Conservation (phyloP, 2,888 invertebrate genomes). For the Dasypogon diadema region DNA sequence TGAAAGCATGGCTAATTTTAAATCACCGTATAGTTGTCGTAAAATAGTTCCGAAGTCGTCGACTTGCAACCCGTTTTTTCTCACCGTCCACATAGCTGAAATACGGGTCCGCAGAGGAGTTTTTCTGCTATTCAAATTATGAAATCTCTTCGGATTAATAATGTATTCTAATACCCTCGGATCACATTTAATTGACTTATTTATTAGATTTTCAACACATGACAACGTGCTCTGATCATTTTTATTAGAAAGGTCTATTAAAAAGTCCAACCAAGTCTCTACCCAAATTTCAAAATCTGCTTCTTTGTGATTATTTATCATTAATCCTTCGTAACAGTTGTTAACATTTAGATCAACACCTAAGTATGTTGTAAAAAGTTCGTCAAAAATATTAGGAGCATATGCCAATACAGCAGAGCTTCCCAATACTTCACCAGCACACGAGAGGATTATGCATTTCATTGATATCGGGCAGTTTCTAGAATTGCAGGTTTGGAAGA, state of each 20-base stretch:
- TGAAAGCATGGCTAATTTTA: slow-evolving; percentile 72
- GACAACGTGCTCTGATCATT: slow-evolving; percentile 59
- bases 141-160: slow-evolving; percentile 51
- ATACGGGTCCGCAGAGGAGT: slow-evolving; percentile 64
- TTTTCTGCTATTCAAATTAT: slow-evolving; percentile 47
- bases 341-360: slow-evolving; percentile 69
- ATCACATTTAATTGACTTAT: slow-evolving; percentile 63
- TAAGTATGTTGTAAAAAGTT: slow-evolving; percentile 60
- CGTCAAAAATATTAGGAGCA: slow-evolving; percentile 60
- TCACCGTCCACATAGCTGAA: slow-evolving; percentile 64
- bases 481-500: slow-evolving; percentile 61
- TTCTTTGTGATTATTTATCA: slow-evolving; percentile 69
- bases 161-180: slow-evolving; percentile 60
- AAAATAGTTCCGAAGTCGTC: slow-evolving; percentile 67
- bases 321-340: slow-evolving; percentile 71
- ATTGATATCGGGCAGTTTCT: slow-evolving; percentile 60
- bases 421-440: slow-evolving; percentile 61
- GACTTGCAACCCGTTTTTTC: slow-evolving; percentile 68
- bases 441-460: slow-evolving; percentile 63
- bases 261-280: slow-evolving; percentile 69
- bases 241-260: slow-evolving; percentile 59
- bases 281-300: slow-evolving; percentile 68
- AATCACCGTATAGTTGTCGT: slow-evolving; percentile 66
- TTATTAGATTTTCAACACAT: slow-evolving; percentile 62
- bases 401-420: slow-evolving; percentile 58